Evolutionary conservation across 2,113 vertebrate species (phyloP), one percentile per base, ranked within the genome.

Genomic region (Hirundichthys speculiger): DNA sequence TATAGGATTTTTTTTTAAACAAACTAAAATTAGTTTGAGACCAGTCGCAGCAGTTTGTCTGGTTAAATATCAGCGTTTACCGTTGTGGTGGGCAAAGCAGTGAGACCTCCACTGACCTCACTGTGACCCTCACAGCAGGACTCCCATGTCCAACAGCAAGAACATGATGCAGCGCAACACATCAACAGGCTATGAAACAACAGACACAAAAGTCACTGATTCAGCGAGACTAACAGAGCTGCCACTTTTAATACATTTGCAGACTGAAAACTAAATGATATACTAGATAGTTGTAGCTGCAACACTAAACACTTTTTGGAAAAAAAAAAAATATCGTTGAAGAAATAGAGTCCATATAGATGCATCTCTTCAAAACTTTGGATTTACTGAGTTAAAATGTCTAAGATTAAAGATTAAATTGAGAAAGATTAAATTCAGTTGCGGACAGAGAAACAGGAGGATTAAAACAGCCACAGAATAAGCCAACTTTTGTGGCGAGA

Each of bases 61-160:
- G 15, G 8, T 30, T 58, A 16, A 27, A 63, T 4, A 54, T 55
- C 39, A 53, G 59, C 53, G 72, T 70, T 72, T 61, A 79, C 76
- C 21, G 0, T n/a, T 64, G 34, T 21, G 9, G 52, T 52, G 67
- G 86, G 64, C 64, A 70, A 75, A 83, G 51, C 78, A 67, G 9
- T 91, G 82, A 67, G 85, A 84, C 68, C 90, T 88, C 84, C 64
- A 51, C 66, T 94, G 94, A 96, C 93, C 93, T 88, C 70, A 72
- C 19, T 18, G 54, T 80, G 85, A 89, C 88, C 90, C 77, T 86
- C 94, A 86, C 95, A 93, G 93, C 91, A 87, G 92, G 94, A 73
- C 79, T 25, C 59, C 72, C 86, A 77, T 93, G 94, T 94, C 80
- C 0, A 41, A 93, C 92, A 85, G 84, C 90, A 88, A 91, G 74